Base-by-base conservation (phyloP, 1,140 invertebrate genomes). In the Microplitis mediator region DNA sequence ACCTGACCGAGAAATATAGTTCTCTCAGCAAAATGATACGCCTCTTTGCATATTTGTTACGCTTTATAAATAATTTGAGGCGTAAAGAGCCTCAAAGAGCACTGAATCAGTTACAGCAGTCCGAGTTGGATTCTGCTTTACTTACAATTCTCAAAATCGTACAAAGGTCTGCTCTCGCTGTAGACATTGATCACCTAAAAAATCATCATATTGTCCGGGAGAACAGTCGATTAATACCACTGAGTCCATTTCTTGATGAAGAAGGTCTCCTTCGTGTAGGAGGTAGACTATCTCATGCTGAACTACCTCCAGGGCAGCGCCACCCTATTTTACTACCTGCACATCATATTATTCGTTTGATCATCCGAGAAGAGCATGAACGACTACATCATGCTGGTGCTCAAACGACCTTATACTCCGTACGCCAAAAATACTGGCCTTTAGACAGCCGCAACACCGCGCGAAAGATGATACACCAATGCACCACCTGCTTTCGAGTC, bases 391-490 rank as follows among this genome's bases (percentile, higher is more conserved):
- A 75, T 39, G 67, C 31, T 6, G 60, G 69, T 13, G 9, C 34
- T 3, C 69, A 71, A 35, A 9, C 60, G 3, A 61, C 64, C 0
- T 54, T 62, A 2, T 32, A 69, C 11, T 13, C 45, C 0, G 11
- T 77, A 3, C 34, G 71, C 3, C 39, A 68, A 16, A 14, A 62
- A 3, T 77, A 67, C 54, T 75, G 75, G 75, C 52, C 61, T 56
- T 11, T 73, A 4, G 39, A 54, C 34, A 63, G 70, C 51, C 6
- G 67, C 13, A 60, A 16, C 8, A 14, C 8, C 31, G 54, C 65
- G 73, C 11, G 14, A 73, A 3, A 39, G 65, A 63, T n/a, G 32
- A 39, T 77, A 74, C 31, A 11, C 63, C 9, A n/a, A n/a, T n/a
- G n/a, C n/a, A n/a, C n/a, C n/a, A n/a, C n/a, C n/a, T n/a, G n/a